Evolutionary conservation across 2,888 invertebrate genomes (phyloP).

Genomic region (Lingula anatina): DNA sequence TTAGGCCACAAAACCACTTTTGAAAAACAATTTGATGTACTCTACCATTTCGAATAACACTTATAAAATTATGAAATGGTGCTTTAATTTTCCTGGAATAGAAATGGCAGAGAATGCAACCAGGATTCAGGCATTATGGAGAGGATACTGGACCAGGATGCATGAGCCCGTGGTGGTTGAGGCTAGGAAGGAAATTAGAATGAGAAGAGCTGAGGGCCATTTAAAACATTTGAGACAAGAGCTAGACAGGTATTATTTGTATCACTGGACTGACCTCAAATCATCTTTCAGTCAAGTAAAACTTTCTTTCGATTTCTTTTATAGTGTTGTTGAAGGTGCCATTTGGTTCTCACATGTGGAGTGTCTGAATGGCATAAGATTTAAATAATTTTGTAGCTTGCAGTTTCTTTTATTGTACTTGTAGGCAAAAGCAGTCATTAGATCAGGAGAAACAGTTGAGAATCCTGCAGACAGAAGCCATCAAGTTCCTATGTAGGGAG

Average conservation of each 20-base stretch:
- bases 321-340: too few species aligned
- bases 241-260: conserved; percentile 34
- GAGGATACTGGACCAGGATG: conserved; percentile 39
- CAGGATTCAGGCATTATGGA: conserved; percentile 42
- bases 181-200: conserved; percentile 40
- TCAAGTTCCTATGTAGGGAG: conserved; percentile 41
- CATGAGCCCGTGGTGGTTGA: conserved; percentile 28
- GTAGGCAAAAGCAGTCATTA: conserved; percentile 36
- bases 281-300: too few species aligned
- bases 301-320: too few species aligned
- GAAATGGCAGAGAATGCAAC: conserved; percentile 35
- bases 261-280: too few species aligned
- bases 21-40: too few species aligned
- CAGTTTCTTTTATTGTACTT: conserved; percentile 8
- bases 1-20: too few species aligned
- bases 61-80: too few species aligned
- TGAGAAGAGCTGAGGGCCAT: conserved; percentile 42
- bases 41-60: too few species aligned
- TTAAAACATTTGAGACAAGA: conserved; percentile 33
- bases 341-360: too few species aligned
- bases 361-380: too few species aligned
- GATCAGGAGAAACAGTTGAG: conserved; percentile 40
- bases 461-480: conserved; percentile 40
- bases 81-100: too few species aligned
- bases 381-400: too few species aligned